These are phyloP conservation scores for Micoletzkya japonica DNA, from an alignment of 2,888 invertebrate genomes.

Conservation along the genomic window DNA sequence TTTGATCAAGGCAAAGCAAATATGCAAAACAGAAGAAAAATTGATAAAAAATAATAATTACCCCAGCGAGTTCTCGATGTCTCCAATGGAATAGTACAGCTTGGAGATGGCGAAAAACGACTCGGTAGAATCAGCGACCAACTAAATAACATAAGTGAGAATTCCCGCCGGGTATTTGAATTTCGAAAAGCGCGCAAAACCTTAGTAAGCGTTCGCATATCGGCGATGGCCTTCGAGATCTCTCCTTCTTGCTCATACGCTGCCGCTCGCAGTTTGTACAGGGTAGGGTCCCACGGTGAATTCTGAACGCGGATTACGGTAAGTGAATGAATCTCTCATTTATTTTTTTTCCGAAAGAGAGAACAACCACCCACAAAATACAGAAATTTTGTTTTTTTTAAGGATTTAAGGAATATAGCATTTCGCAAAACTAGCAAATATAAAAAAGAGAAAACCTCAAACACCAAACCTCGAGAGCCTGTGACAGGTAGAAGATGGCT, in stretches of 20 bases:
- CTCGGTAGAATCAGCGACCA: slow-evolving; percentile 86
- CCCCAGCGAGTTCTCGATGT: slow-evolving; percentile 86
- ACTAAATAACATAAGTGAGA: slow-evolving; percentile 44
- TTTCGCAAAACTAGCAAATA: background rate
- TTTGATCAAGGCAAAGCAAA: background rate
- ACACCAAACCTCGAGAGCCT: slow-evolving; percentile 57
- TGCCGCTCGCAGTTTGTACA: slow-evolving; percentile 84
- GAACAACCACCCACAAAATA: background rate
- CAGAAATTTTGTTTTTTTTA: background rate
- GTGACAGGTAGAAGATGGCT: slow-evolving; percentile 73
- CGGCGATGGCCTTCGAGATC: slow-evolving; percentile 78
- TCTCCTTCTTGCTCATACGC: slow-evolving; percentile 81
- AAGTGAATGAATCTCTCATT: too few species aligned
- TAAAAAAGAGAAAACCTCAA: background rate
- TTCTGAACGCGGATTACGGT: background rate
- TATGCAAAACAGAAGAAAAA: background rate
- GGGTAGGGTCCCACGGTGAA: slow-evolving; percentile 76
- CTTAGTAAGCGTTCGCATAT: slow-evolving; percentile 86
- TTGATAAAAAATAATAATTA: slow-evolving; percentile 58
- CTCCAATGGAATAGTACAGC: slow-evolving; percentile 85
- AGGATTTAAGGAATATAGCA: background rate
- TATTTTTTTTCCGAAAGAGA: too few species aligned
- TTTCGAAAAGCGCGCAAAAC: too few species aligned
- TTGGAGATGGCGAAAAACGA: slow-evolving; percentile 82
- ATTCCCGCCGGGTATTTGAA: too few species aligned